Base-by-base conservation (phyloP, 1,140 invertebrate species). In the Bombus impatiens region DNA sequence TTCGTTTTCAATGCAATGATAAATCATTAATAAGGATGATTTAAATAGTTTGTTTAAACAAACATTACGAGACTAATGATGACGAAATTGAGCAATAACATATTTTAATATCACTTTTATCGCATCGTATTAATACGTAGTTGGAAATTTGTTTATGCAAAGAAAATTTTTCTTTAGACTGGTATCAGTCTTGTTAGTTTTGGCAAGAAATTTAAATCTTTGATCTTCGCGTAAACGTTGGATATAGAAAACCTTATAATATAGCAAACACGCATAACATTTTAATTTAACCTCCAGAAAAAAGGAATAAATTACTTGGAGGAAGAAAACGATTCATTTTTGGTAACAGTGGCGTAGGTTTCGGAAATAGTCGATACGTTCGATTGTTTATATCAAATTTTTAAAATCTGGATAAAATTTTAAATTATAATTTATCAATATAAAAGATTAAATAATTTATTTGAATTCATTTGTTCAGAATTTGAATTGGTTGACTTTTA, bases 131-230 rank as follows among this genome's bases (percentile, higher is more conserved):
- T 35, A 84, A 62, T 37, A 47, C 13, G 3, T 32, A 37, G 67
- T 67, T 80, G 75, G 62, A 40, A 83, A 10, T n/a, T 76, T 65
- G 28, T 78, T 25, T 37, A 42, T 35, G n/a, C 25, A 68, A 44
- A 79, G 22, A 15, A 59, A 83, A 35, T 75, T 86, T 59, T 62
- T 70, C 75, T 68, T 70, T 84, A 90, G 82, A 90, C 78, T 82
- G 78, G 13, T 10, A 25, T 89, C 88, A 90, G 88, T 90, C 85
- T 87, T 84, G 65, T 84, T 67, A 85, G 71, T 86, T 88, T 86
- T 84, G 88, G 88, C 88, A 87, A 90, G 88, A 87, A 84, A 87
- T 87, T 77, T 22, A 71, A 32, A 77, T 84, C 25, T 47, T 78
- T 44, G 70, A 85, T 57, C 28, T 81, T 83, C 35, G 40, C 53